phyloP scores from a whole-genome alignment of 2,888 invertebrate genomes.

The Chrysotoxum bicinctum region DNA sequence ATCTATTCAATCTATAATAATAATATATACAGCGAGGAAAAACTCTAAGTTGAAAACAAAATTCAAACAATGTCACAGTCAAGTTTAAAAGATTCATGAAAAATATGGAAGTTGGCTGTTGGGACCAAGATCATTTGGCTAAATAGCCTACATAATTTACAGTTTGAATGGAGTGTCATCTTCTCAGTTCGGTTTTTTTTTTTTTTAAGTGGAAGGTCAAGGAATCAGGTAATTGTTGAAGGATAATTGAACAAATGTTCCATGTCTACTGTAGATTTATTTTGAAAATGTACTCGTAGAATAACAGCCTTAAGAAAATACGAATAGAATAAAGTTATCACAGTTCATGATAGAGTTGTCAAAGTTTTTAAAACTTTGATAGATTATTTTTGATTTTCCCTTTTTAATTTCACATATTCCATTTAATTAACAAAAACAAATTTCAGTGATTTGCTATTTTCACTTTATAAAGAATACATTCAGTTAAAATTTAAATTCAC shows the following conservation, averaged over 20 bases:
- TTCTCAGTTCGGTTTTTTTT: neutral
- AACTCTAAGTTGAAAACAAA: constrained; percentile 6
- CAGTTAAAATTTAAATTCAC: neutral
- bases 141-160: neutral
- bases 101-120: neutral
- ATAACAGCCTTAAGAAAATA: neutral
- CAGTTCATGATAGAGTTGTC: neutral
- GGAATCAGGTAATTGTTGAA: neutral
- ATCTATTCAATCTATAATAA: constrained; percentile 7
- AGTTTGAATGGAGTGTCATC: neutral
- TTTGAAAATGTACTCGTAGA: neutral
- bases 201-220: neutral
- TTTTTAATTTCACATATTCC: neutral
- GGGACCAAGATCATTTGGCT: constrained; percentile 20
- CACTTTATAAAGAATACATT: neutral
- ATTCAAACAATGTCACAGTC: constrained; percentile 59
- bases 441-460: neutral
- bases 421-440: too few species aligned
- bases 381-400: neutral
- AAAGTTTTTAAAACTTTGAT: neutral
- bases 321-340: neutral
- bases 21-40: constrained; percentile 4
- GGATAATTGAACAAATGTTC: neutral
- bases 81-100: constrained; percentile 41
- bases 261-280: neutral